These are phyloP conservation scores for Epinotia bilunana DNA, from an alignment of 2,888 invertebrate genomes.

Conservation along the genomic window DNA sequence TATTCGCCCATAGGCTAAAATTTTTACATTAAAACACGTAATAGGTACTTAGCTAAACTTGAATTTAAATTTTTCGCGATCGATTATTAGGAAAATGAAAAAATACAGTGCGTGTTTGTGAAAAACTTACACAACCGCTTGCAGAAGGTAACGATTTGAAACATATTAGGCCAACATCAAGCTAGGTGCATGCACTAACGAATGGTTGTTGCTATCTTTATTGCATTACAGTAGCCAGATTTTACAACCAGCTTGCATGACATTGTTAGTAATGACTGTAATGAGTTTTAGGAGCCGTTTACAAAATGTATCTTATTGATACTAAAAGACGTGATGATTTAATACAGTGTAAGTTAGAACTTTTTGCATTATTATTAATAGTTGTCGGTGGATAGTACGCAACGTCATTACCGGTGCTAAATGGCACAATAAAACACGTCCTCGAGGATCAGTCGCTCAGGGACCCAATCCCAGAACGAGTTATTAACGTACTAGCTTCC, in stretches of 20 bases:
- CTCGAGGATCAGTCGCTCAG: slow-evolving; percentile 10
- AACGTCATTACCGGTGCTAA: slow-evolving; percentile 32
- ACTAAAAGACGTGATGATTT: slow-evolving; percentile 19
- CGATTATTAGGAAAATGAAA: background rate
- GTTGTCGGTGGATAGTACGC: slow-evolving; percentile 28
- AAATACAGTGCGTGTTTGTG: background rate
- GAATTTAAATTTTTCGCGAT: background rate
- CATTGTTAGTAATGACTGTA: background rate
- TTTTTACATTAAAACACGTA: too few relatives aligned
- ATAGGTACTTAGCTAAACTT: too few relatives aligned
- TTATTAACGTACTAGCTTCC: background rate
- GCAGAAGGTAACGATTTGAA: background rate
- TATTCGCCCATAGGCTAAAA: too few relatives aligned
- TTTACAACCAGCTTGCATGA: background rate
- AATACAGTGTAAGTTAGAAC: slow-evolving; percentile 8
- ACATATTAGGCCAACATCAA: background rate
- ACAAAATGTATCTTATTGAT: background rate
- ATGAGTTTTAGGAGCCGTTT: background rate
- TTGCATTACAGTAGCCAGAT: background rate
- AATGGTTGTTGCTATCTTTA: background rate
- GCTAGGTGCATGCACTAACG: background rate
- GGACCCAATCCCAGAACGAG: background rate
- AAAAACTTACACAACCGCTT: background rate
- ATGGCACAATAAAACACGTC: slow-evolving; percentile 34
- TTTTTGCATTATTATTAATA: slow-evolving; percentile 37